Base-by-base conservation (phyloP, 2,113 vertebrate genomes). In the Tenebrosternarchus preto region DNA sequence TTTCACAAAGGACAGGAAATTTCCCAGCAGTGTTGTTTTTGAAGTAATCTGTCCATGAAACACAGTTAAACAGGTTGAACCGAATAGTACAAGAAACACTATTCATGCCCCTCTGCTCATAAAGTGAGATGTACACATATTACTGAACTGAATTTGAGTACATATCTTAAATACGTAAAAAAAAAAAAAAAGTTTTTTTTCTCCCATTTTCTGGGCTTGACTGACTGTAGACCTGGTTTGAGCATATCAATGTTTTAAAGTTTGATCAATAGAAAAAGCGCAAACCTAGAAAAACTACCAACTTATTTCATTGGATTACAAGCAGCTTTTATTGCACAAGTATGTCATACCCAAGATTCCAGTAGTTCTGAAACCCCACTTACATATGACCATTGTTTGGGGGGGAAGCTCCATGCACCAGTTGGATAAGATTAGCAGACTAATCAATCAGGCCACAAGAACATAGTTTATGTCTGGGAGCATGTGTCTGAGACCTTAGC, bases 401-500 rank as follows among this genome's bases (percentile, higher is more conserved):
- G 24, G 53, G 67, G 20, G 8, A 31, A 72, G 12, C n/a, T 16
- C 68, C 78, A 25, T 57, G 81, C 27, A 67, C 12, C 46, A 77
- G 46, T 64, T 63, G 63, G 71, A 83, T 81, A 50, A 82, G 77
- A 86, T 84, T 84, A 82, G 66, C 12, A 77, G 81, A 85, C 82
- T 80, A 85, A 86, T 85, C 39, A 67, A 63, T 50, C 8, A 7
- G 56, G 68, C 29, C 68, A 72, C 66, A 82, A 77, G 78, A 79
- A 81, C 72, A 81, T 36, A 60, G 59, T 59, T 61, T 67, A 66
- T 83, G 85, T 81, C 68, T 80, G 70, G 16, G 55, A 69, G 72
- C 43, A 76, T 50, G 43, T 53, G 67, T 78, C 27, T 74, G 68
- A 46, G 31, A 76, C 36, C 17, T 56, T 39, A 71, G 24, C 15